Percentiles rank a stretch among this genome's conserved stretches.
phyloP scores from a whole-genome alignment of 2,797 vertebrate genomes.

The Okamejei kenojei region DNA sequence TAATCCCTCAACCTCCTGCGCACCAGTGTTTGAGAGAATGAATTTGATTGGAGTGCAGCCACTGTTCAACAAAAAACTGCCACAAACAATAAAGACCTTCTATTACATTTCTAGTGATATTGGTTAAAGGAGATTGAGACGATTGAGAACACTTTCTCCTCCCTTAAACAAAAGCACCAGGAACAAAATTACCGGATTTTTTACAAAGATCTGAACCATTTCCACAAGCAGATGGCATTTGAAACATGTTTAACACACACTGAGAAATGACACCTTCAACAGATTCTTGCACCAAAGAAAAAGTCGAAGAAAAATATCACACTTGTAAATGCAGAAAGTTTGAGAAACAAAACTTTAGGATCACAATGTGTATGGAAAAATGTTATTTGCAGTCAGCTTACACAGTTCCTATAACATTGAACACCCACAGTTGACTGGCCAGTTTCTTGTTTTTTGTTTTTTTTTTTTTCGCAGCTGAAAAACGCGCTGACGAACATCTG shows the following conservation, averaged over 20 bases:
- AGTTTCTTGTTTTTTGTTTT: not conserved
- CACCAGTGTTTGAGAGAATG: too few species aligned
- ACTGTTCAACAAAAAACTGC: not conserved
- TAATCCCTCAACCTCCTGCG: too few species aligned
- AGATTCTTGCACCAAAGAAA: too few species aligned
- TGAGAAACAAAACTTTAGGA: not conserved
- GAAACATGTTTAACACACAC: too few species aligned
- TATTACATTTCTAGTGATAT: not conserved
- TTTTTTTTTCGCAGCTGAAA: not conserved
- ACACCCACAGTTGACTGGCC: not conserved
- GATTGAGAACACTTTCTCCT: not conserved
- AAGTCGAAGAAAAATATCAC: not conserved
- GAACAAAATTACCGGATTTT: not conserved
- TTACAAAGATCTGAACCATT: not conserved
- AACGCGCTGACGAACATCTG: not conserved
- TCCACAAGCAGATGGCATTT: too few species aligned
- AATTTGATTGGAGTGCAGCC: too few species aligned
- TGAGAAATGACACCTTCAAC: too few species aligned
- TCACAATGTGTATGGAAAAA: not conserved
- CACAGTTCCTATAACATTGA: not conserved
- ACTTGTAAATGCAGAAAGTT: not conserved
- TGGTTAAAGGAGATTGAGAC: not conserved
- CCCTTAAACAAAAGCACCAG: too few species aligned
- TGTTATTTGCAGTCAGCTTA: not conserved
- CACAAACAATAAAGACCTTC: not conserved